phyloP scores from a whole-genome alignment of 2,888 invertebrate genomes.

The Alloplasta piceator region DNA sequence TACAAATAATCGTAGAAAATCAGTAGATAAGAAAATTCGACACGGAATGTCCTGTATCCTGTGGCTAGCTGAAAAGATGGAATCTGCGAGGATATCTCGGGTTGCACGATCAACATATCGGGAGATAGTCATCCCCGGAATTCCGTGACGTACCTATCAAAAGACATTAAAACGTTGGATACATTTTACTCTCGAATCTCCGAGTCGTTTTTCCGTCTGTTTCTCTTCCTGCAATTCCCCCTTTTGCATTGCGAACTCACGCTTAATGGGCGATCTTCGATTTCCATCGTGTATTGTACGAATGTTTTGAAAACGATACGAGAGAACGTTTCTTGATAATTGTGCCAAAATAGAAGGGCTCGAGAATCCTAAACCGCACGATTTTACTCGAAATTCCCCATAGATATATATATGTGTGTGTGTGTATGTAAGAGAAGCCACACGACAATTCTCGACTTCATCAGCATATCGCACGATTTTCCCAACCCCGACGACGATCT shows the following conservation, averaged over 20 bases:
- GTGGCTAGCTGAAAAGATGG: background rate
- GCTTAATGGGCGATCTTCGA: constrained; percentile 45
- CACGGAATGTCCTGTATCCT: background rate
- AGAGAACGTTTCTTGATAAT: too few relatives aligned
- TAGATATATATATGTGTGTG: too few relatives aligned
- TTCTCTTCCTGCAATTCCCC: constrained; percentile 14
- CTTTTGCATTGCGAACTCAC: constrained; percentile 14
- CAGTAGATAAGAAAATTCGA: background rate
- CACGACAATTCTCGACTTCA: constrained; percentile 57
- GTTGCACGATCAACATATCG: background rate
- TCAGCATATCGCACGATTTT: constrained; percentile 64
- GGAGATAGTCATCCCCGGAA: constrained; percentile 58
- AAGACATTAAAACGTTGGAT: constrained; percentile 37
- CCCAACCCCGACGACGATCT: constrained; percentile 52
- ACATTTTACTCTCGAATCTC: constrained; percentile 48
- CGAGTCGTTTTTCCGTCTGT: background rate
- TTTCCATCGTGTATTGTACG: constrained; percentile 50
- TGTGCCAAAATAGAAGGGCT: too few relatives aligned
- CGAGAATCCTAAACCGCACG: too few relatives aligned
- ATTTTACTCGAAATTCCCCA: too few relatives aligned
- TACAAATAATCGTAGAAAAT: too few relatives aligned
- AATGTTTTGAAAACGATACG: constrained; percentile 18
- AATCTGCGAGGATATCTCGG: constrained; percentile 16
- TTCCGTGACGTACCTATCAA: constrained; percentile 53
- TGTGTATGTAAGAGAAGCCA: constrained; percentile 17